Percentiles rank a stretch among this genome's conserved stretches.
These are phyloP conservation scores for Isichthys henryi DNA, from an alignment of 2,113 vertebrate species.

Conservation along the genomic window DNA sequence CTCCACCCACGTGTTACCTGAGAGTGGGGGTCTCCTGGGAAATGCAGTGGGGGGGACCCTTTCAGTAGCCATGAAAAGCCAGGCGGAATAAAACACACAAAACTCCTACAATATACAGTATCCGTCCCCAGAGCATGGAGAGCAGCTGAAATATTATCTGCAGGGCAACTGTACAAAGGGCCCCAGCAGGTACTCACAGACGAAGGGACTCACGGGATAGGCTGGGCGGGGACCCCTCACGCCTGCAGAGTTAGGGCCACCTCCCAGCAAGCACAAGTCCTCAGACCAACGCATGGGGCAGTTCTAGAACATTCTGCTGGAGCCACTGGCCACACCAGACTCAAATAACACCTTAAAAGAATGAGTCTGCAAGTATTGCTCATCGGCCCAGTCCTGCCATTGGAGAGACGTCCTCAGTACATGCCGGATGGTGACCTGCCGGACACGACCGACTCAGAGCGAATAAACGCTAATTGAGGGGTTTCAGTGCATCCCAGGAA, in stretches of 20 bases:
- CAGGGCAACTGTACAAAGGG: conserved; percentile 43
- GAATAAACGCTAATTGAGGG: neutral
- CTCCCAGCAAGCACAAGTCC: conserved; percentile 24
- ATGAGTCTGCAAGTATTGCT: neutral
- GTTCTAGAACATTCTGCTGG: neutral
- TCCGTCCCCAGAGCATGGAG: conserved; percentile 53
- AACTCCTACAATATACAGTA: conserved; percentile 63
- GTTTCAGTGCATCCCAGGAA: neutral
- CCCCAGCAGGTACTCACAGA: conserved; percentile 33
- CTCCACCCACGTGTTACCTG: conserved; percentile 68
- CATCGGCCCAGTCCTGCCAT: neutral
- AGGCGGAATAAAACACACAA: conserved; percentile 64
- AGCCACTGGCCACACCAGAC: neutral
- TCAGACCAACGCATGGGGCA: neutral
- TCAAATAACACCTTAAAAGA: neutral
- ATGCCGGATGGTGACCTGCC: neutral
- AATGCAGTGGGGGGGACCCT: conserved; percentile 58
- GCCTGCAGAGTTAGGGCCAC: conserved; percentile 26
- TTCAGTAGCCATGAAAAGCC: conserved; percentile 66
- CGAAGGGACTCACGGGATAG: conserved; percentile 34
- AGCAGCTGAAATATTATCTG: conserved; percentile 49
- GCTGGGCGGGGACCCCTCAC: conserved; percentile 26
- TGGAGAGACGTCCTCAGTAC: neutral
- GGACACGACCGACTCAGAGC: neutral
- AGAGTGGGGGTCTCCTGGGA: conserved; percentile 72